phyloP scores from a whole-genome alignment of 2,797 vertebrate genomes.

The Eupleurogrammus muticus region DNA sequence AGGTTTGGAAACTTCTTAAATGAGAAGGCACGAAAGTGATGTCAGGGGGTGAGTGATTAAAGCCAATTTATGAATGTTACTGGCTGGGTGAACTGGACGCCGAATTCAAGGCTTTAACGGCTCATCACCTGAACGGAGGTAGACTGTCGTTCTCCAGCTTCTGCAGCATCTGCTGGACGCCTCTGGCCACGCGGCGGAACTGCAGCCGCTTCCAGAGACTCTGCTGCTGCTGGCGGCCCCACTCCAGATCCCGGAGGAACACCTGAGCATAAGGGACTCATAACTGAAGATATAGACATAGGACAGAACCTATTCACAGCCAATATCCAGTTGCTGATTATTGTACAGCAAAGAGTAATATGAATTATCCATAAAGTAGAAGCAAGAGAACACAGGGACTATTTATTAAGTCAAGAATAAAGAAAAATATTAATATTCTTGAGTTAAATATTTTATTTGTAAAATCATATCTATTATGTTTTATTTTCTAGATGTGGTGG shows the following conservation, averaged over 20 bases:
- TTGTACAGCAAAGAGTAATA: no score
- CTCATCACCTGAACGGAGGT: constrained; percentile 16
- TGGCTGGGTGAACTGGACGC: not conserved
- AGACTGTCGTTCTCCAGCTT: constrained; percentile 79
- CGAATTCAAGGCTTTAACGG: not conserved
- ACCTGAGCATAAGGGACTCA: constrained; percentile 57
- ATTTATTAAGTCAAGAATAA: no score
- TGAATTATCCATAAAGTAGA: no score
- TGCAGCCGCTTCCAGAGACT: constrained; percentile 92
- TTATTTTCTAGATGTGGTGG: no score
- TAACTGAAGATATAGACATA: not conserved
- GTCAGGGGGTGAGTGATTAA: not conserved
- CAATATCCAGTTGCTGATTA: no score
- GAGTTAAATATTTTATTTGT: no score
- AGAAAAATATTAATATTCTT: no score
- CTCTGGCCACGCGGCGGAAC: constrained; percentile 89
- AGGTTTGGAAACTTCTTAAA: not conserved
- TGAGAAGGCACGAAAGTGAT: no score
- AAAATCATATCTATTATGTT: no score
- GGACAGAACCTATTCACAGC: no score
- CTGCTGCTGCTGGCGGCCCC: constrained; percentile 88
- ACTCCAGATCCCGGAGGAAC: constrained; percentile 92
- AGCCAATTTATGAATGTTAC: not conserved
- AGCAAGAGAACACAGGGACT: no score
- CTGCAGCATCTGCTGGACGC: constrained; percentile 86